Conservation (phyloP, 1,140 invertebrate species). For the Leptestheria dahalacensis region DNA sequence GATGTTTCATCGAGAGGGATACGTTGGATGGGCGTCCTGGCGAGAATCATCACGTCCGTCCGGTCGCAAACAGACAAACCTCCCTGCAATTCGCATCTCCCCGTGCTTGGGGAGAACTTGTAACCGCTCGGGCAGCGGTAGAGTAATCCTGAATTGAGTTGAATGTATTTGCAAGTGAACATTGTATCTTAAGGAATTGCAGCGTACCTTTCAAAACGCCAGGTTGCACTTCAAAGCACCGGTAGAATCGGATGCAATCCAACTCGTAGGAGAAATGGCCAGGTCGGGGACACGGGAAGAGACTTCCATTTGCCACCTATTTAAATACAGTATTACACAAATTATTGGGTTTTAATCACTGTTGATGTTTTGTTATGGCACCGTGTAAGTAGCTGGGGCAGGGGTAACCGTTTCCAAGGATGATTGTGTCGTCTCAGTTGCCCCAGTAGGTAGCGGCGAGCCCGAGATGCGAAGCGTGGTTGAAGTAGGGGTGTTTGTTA, state of each 20-base stretch:
- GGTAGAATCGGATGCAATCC: slow-evolving; percentile 51
- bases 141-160: slow-evolving; percentile 34
- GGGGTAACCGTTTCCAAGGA: background rate
- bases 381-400: background rate
- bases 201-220: slow-evolving; percentile 37
- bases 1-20: slow-evolving; percentile 13
- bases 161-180: background rate
- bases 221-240: slow-evolving; percentile 39
- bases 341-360: background rate
- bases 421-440: background rate
- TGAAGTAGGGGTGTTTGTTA: no score
- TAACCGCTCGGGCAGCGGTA: slow-evolving; percentile 59
- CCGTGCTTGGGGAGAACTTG: slow-evolving; percentile 56
- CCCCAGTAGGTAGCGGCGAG: background rate
- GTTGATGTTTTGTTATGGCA: background rate
- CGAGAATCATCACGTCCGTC: background rate
- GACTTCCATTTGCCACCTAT: slow-evolving; percentile 36
- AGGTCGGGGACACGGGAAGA: slow-evolving; percentile 43
- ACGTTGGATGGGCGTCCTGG: background rate
- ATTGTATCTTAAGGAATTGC: background rate
- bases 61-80: slow-evolving; percentile 7
- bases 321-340: slow-evolving; percentile 25
- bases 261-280: slow-evolving; percentile 48
- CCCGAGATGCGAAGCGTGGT: no score
- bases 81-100: slow-evolving; percentile 43